Conservation (phyloP, 2,888 invertebrate species). For the Heliconius hortense region DNA sequence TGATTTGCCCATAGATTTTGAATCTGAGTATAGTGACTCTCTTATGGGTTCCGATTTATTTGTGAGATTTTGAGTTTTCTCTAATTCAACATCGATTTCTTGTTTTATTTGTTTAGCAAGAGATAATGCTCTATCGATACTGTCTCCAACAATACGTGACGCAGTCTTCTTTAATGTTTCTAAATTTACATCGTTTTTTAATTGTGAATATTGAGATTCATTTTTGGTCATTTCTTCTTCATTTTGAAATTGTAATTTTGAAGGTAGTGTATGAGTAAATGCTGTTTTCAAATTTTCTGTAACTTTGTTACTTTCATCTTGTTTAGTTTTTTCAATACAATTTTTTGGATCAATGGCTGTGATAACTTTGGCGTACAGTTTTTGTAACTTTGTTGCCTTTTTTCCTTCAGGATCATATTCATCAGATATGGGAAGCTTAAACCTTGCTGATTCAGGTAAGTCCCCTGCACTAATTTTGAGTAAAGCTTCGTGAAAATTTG, state of each 20-base stretch:
- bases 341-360: conserved; percentile 37
- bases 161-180: conserved; percentile 66
- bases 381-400: conserved; percentile 40
- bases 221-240: conserved; percentile 31
- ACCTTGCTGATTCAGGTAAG: conserved; percentile 53
- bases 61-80: conserved; percentile 15
- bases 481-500: conserved; percentile 61
- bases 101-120: conserved; percentile 64
- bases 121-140: conserved; percentile 63
- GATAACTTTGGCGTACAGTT: conserved; percentile 28
- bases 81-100: conserved; percentile 58
- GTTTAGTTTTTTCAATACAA: conserved; percentile 4
- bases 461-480: conserved; percentile 48
- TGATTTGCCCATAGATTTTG: not conserved
- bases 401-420: conserved; percentile 66
- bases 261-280: not conserved
- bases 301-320: not conserved
- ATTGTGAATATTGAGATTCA: conserved; percentile 45
- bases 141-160: conserved; percentile 60
- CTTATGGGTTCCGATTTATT: not conserved
- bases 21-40: not conserved
- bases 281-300: conserved; percentile 14
- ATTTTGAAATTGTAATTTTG: conserved; percentile 10
- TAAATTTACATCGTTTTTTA: conserved; percentile 55
- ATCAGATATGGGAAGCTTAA: conserved; percentile 67